These are phyloP conservation scores for Scolopax mira DNA, from an alignment of 2,113 vertebrate species.

Conservation along the genomic window DNA sequence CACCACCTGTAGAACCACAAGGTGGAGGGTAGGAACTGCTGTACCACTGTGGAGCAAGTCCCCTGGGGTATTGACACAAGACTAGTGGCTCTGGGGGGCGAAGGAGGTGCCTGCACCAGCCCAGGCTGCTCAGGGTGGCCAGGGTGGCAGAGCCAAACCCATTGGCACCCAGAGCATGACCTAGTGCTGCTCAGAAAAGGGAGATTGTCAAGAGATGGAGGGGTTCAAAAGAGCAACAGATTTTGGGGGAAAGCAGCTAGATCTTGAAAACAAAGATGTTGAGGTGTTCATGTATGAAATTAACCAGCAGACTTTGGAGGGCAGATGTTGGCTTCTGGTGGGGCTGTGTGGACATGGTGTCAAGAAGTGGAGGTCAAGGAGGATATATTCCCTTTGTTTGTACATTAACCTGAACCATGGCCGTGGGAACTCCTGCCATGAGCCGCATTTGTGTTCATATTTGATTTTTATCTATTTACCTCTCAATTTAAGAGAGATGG, in stretches of 20 bases:
- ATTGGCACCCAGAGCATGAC: not conserved
- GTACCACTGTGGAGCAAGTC: not conserved
- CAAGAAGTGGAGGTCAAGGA: not conserved
- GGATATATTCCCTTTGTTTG: not conserved
- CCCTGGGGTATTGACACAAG: not conserved
- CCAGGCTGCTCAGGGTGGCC: not conserved
- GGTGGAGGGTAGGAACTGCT: not conserved
- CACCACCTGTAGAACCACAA: not conserved
- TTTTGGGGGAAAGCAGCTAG: not conserved
- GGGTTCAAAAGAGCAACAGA: not conserved
- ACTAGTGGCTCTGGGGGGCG: not conserved
- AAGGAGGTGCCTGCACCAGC: not conserved
- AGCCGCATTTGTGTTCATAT: not conserved
- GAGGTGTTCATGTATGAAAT: not conserved
- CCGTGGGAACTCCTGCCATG: rapidly evolving
- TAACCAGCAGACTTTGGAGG: not conserved
- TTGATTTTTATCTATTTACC: not conserved
- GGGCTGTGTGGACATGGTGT: not conserved
- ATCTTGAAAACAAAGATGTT: not conserved
- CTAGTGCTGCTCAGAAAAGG: not conserved
- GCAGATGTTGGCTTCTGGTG: not conserved
- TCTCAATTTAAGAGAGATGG: not conserved
- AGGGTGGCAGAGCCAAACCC: not conserved
- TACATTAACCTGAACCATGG: not conserved
- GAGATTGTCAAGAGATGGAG: not conserved